Evolutionary conservation across 2,888 invertebrate species (phyloP).

Genomic region (Eutolmus rufibarbis): DNA sequence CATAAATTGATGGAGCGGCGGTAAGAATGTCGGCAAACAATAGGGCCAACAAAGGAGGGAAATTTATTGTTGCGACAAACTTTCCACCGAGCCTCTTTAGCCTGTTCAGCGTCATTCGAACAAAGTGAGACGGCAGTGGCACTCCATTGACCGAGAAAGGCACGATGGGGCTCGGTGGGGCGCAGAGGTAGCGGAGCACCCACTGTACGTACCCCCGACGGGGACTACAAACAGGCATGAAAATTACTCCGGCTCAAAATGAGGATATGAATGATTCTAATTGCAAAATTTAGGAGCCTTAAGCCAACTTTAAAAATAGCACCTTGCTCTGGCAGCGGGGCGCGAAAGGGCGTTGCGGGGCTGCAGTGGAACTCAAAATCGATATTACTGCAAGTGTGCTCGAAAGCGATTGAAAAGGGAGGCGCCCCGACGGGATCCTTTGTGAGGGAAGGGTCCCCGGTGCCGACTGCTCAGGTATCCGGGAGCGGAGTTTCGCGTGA

Average conservation of each 20-base stretch:
- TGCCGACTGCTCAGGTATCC: neutral
- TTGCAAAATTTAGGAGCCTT: slow-evolving; percentile 1
- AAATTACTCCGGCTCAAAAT: neutral
- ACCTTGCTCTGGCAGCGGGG: neutral
- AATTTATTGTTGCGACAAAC: slow-evolving; percentile 37
- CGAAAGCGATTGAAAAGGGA: slow-evolving; percentile 1
- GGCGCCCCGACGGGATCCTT: neutral
- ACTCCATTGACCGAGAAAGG: slow-evolving; percentile 28
- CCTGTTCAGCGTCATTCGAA: neutral
- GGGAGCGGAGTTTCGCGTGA: neutral
- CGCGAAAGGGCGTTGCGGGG: neutral
- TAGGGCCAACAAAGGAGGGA: neutral
- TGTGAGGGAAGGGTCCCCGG: neutral
- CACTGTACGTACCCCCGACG: neutral
- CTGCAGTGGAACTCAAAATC: neutral
- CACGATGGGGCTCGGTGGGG: neutral
- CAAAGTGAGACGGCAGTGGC: neutral
- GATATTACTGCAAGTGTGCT: slow-evolving; percentile 20
- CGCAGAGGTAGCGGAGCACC: neutral
- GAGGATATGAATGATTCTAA: slow-evolving; percentile 23
- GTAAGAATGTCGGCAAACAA: slow-evolving; percentile 34
- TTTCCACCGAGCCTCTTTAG: slow-evolving; percentile 2
- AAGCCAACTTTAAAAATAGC: neutral
- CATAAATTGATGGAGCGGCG: slow-evolving; percentile 7
- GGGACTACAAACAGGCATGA: neutral